A percentile compares a stretch with the other conserved stretches of the same genome.
Evolutionary conservation across 1,140 invertebrate genomes (phyloP).

Genomic region (Calosoma granatense): DNA sequence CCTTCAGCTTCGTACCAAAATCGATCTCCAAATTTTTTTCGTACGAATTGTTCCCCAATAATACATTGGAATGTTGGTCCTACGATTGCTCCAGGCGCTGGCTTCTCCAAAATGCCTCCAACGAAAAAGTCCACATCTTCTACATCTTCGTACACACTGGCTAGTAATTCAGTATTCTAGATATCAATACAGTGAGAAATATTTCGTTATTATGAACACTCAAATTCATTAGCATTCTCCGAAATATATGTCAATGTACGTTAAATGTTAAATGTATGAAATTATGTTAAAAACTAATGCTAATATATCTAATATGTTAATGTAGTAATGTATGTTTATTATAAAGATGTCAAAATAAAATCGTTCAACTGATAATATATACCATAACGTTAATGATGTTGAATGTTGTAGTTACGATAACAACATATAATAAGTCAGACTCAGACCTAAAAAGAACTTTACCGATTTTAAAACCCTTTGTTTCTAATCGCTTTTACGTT

Average conservation of each 20-base stretch:
- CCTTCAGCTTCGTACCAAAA: slow-evolving; percentile 45
- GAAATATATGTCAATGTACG: slow-evolving; percentile 18
- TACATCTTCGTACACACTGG: slow-evolving; percentile 25
- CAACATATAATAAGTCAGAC: too few species aligned
- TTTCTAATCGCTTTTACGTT: too few species aligned
- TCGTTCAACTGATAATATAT: too few species aligned
- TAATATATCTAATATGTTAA: too few species aligned
- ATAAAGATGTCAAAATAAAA: too few species aligned
- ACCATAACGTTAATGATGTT: too few species aligned
- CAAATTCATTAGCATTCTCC: slow-evolving; percentile 4
- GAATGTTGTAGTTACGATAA: too few species aligned
- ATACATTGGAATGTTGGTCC: slow-evolving; percentile 54
- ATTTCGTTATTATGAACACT: too few species aligned
- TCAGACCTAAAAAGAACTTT: too few species aligned
- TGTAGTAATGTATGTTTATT: too few species aligned
- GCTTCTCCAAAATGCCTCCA: slow-evolving; percentile 39
- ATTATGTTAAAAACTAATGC: slow-evolving; percentile 16
- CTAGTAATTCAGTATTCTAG: slow-evolving; percentile 1
- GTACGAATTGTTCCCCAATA: slow-evolving; percentile 40
- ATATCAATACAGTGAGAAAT: too few species aligned
- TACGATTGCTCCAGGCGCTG: slow-evolving; percentile 38
- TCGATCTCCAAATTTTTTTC: slow-evolving; percentile 37
- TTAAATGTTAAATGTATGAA: not conserved
- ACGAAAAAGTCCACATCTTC: slow-evolving; percentile 50
- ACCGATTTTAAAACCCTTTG: too few species aligned